phyloP scores from a whole-genome alignment of 2,113 vertebrate genomes.

The Carettochelys insculpta region DNA sequence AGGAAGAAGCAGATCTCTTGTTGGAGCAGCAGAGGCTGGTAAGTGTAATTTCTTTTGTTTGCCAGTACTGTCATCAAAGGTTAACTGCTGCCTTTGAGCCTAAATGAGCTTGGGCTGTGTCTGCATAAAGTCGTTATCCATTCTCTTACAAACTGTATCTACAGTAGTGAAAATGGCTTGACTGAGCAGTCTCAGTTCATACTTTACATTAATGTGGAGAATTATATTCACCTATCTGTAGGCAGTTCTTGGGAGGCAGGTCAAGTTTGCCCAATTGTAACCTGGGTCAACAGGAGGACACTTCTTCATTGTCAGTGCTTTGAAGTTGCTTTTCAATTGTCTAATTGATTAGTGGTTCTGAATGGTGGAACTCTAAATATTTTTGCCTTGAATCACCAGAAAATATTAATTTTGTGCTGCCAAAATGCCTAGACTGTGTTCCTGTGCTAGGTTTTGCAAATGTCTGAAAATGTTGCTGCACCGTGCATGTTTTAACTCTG shows the following conservation, averaged over 20 bases:
- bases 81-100: conserved; percentile 52
- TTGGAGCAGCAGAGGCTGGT: conserved; percentile 98
- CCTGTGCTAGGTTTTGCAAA: conserved; percentile 74
- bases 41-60: conserved; percentile 68
- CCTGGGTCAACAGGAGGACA: conserved; percentile 22
- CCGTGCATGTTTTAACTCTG: conserved; percentile 91
- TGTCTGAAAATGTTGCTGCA: conserved; percentile 79
- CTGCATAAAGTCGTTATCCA: conserved; percentile 44
- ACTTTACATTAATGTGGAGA: conserved; percentile 10
- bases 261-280: not conserved
- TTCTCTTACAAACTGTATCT: conserved; percentile 40
- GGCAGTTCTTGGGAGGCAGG: conserved; percentile 6
- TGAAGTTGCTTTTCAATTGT: not conserved
- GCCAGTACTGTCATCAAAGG: conserved; percentile 42
- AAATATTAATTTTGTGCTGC: conserved; percentile 89
- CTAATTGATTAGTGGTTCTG: conserved; percentile 6
- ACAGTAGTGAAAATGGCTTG: not conserved
- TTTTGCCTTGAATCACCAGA: conserved; percentile 83
- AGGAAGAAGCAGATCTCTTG: conserved; percentile 97
- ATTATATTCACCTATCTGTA: not conserved
- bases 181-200: not conserved
- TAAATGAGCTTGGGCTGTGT: conserved; percentile 52
- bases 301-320: conserved; percentile 16
- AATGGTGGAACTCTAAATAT: conserved; percentile 44
- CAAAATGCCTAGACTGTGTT: conserved; percentile 62